A percentile compares a stretch with the other conserved stretches of the same genome.
phyloP scores from a whole-genome alignment of 2,113 vertebrate genomes.

The Eudyptes chrysolophus region DNA sequence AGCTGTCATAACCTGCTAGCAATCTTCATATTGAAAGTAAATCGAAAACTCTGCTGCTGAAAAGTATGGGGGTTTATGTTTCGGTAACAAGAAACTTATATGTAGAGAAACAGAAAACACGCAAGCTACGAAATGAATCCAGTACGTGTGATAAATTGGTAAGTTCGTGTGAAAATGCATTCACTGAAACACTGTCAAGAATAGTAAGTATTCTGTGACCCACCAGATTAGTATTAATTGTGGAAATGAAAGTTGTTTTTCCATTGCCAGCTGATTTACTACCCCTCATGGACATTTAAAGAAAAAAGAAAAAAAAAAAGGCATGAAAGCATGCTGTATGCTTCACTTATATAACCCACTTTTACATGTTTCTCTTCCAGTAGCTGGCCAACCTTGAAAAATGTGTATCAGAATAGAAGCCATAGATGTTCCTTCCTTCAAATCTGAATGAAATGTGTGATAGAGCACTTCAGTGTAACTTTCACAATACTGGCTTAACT shows the following conservation, averaged over 20 bases:
- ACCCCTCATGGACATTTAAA: neutral
- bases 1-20: neutral
- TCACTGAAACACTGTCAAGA: neutral
- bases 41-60: neutral
- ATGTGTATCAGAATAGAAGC: neutral
- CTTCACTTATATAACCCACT: neutral
- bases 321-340: neutral
- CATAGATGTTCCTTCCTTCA: neutral
- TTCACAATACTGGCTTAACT: neutral
- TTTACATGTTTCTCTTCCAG: neutral
- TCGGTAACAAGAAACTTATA: neutral
- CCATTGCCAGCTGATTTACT: neutral
- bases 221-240: neutral
- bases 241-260: conserved; percentile 1
- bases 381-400: neutral
- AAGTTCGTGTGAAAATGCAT: neutral
- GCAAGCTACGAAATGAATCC: neutral
- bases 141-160: neutral
- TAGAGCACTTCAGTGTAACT: neutral
- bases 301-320: neutral
- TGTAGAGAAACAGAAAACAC: neutral
- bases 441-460: neutral
- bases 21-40: neutral
- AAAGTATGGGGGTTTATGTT: neutral
- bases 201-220: neutral